phyloP scores from a whole-genome alignment of 2,888 invertebrate genomes.

The Gryllus longicercus region DNA sequence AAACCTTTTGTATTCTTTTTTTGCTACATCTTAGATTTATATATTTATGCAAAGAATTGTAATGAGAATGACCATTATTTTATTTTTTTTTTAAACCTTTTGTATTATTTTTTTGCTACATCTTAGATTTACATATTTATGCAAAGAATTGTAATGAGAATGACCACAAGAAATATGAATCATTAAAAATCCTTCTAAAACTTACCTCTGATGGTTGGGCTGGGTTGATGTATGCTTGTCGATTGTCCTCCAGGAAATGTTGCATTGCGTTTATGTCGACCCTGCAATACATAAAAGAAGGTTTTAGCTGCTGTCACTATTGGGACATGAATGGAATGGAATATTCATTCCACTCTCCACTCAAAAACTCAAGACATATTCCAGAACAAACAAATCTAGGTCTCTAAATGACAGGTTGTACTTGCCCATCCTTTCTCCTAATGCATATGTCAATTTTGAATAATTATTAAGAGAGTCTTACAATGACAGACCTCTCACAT shows the following conservation, averaged over 20 bases:
- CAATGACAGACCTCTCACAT: no score
- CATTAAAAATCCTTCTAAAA: constrained; percentile 34
- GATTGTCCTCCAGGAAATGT: constrained; percentile 72
- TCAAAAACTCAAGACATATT: neutral
- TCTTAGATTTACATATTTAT: no score
- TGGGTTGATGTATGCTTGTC: constrained; percentile 60
- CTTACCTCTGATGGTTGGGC: constrained; percentile 60
- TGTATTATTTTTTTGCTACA: no score
- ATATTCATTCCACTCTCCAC: neutral
- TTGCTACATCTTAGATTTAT: no score
- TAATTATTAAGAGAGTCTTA: neutral
- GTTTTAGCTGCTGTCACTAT: no score
- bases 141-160: no score
- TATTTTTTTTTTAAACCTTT: no score
- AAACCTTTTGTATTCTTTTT: no score
- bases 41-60: no score
- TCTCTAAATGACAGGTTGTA: neutral
- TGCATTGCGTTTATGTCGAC: constrained; percentile 74
- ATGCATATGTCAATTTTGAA: constrained; percentile 19
- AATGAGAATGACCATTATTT: no score
- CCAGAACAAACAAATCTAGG: neutral
- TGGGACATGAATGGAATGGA: no score
- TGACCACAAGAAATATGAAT: no score
- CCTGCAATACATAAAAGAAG: constrained; percentile 48
- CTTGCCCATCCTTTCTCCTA: neutral